Evolutionary conservation across 2,113 vertebrate species (phyloP).

Genomic region (Abramis brama): DNA sequence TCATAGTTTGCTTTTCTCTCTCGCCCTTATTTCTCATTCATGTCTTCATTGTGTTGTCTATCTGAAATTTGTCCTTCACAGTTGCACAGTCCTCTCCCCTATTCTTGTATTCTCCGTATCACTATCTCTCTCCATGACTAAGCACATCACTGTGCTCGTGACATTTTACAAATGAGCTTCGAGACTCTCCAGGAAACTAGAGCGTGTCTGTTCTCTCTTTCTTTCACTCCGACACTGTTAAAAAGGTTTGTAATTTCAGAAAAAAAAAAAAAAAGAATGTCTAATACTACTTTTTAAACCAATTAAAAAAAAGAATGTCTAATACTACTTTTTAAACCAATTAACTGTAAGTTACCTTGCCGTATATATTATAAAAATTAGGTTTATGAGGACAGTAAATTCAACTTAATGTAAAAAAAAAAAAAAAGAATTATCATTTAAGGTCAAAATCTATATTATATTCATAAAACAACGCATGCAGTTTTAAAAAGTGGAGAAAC

Average conservation of each 20-base stretch:
- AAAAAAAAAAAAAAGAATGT: neutral
- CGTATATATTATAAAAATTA: neutral
- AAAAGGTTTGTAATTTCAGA: neutral
- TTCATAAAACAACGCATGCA: neutral
- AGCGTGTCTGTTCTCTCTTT: conserved; percentile 24
- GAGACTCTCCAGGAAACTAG: conserved; percentile 4
- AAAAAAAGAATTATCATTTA: neutral
- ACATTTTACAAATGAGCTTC: conserved; percentile 1
- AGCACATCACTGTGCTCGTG: conserved; percentile 11
- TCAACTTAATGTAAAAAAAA: too few relatives aligned
- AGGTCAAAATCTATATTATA: neutral
- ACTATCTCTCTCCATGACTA: conserved; percentile 17
- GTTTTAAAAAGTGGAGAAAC: neutral
- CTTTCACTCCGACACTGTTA: neutral
- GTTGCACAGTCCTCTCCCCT: neutral
- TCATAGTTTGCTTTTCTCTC: neutral
- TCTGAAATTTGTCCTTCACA: neutral
- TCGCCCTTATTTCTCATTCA: neutral
- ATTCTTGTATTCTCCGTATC: neutral
- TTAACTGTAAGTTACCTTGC: neutral
- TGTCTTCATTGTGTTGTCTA: conserved; percentile 4
- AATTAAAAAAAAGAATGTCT: too few relatives aligned
- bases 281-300: neutral
- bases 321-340: neutral
- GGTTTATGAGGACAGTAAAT: too few relatives aligned